These are phyloP conservation scores for Megaustenia siamemsis DNA, from an alignment of 2,888 invertebrate genomes.

Conservation along the genomic window DNA sequence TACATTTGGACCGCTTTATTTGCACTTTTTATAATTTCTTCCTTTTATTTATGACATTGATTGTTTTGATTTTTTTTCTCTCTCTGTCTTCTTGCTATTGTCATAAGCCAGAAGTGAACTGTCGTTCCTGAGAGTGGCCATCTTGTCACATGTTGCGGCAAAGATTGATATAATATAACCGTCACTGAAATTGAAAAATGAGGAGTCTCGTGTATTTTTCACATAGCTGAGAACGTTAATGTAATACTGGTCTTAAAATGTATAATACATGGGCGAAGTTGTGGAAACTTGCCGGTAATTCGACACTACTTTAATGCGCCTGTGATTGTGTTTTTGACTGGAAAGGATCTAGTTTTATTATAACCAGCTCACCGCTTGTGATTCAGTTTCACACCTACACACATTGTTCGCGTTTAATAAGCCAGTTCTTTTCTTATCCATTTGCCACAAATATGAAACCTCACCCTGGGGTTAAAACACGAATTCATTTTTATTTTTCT, in stretches of 20 bases:
- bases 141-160: too few relatives aligned
- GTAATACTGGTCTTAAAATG: background rate
- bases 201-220: too few relatives aligned
- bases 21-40: too few relatives aligned
- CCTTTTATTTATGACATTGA: too few relatives aligned
- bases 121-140: too few relatives aligned
- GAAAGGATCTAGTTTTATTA: background rate
- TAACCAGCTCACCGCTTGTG: constrained; percentile 1
- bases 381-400: constrained; percentile 7
- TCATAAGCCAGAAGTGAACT: too few relatives aligned
- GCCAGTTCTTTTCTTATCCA: background rate
- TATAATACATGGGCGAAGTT: background rate
- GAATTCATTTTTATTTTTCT: background rate
- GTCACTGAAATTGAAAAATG: too few relatives aligned
- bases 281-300: background rate
- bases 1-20: too few relatives aligned
- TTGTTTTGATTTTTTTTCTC: too few relatives aligned
- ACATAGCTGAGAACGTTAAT: too few relatives aligned
- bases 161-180: too few relatives aligned
- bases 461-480: background rate
- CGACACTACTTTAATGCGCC: background rate
- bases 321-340: background rate
- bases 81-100: too few relatives aligned
- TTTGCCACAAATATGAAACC: background rate
- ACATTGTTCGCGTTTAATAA: background rate